A percentile compares a stretch with the other conserved stretches of the same genome.
Conservation (phyloP, 2,888 invertebrate species). For the Megastigmus dorsalis region DNA sequence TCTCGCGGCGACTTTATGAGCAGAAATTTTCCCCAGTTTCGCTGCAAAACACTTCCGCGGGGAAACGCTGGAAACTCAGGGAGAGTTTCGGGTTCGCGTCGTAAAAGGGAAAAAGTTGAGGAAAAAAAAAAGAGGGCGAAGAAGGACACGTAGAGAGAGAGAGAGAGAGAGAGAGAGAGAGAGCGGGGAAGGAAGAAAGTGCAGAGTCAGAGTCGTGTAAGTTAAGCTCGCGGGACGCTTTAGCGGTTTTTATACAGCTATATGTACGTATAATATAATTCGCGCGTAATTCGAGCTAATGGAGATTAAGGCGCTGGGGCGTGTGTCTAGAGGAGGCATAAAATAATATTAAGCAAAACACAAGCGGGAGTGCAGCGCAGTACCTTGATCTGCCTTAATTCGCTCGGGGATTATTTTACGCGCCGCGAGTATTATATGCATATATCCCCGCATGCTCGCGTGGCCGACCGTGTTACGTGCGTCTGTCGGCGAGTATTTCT, state of each 20-base stretch:
- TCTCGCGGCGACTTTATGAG: too few species aligned
- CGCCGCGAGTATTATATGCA: background rate
- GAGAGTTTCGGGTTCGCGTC: too few species aligned
- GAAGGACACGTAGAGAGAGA: background rate
- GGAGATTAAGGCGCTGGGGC: conserved; percentile 58
- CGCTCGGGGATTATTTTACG: conserved; percentile 33
- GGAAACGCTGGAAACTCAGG: too few species aligned
- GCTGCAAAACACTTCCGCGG: too few species aligned
- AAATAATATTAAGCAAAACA: conserved; percentile 61
- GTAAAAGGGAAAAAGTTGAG: too few species aligned
- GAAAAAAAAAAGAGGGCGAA: too few species aligned
- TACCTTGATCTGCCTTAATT: conserved; percentile 56
- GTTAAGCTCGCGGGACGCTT: background rate
- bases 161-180: background rate
- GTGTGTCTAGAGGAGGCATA: too few species aligned
- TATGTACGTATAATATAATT: conserved; percentile 49
- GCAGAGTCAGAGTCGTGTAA: too few species aligned
- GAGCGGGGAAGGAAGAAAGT: background rate
- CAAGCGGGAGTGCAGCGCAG: conserved; percentile 29
- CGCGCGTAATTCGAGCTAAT: conserved; percentile 64
- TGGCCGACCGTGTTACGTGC: background rate
- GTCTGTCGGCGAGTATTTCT: too few species aligned
- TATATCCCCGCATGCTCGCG: background rate
- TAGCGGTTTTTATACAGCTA: conserved; percentile 32
- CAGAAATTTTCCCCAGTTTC: too few species aligned